Base-by-base conservation (phyloP, 2,888 invertebrate genomes). In the Apocheima hispidaria region DNA sequence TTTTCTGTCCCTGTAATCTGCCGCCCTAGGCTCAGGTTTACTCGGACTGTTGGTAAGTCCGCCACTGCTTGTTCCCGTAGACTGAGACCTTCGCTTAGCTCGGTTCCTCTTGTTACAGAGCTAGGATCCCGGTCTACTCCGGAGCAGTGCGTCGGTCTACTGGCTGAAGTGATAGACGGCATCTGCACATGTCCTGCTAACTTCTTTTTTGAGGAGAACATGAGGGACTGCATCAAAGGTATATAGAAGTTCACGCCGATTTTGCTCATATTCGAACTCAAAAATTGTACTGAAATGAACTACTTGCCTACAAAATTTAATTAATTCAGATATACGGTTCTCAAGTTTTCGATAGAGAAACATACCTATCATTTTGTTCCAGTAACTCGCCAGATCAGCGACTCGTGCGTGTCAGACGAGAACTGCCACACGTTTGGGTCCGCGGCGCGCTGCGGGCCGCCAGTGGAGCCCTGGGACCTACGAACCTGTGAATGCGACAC, bases 191-290 rank as follows among this genome's bases (percentile, higher is more conserved):
- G 93, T n/a, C 86, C 80, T 0, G 46, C 78, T 0, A 92, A 93
- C 68, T 88, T 88, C 74, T 91, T 81, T 74, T 90, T 79, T 33
- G 83, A 86, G 0, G 80, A 83, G 0, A 84, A 85, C 59, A 88
- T 88, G 89, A 78, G 86, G 28, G 86, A 89, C 9, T 93, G 93
- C 53, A 72, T 83, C 0, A 88, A 86, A 84, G 87, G 93, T 93
- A 38, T 4, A 23, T 20, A 18, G 16, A 5, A 18, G 10, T n/a
- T n/a, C 12, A 4, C 26, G n/a, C n/a, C n/a, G n/a, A n/a, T n/a
- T n/a, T n/a, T n/a, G n/a, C n/a, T n/a, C n/a, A n/a, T n/a, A n/a
- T n/a, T n/a, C n/a, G n/a, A n/a, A n/a, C n/a, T n/a, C n/a, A n/a
- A n/a, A n/a, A n/a, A n/a, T n/a, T n/a, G n/a, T n/a, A n/a, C n/a